Evolutionary conservation across 2,888 invertebrate genomes (phyloP).

Genomic region (Meganola albula): DNA sequence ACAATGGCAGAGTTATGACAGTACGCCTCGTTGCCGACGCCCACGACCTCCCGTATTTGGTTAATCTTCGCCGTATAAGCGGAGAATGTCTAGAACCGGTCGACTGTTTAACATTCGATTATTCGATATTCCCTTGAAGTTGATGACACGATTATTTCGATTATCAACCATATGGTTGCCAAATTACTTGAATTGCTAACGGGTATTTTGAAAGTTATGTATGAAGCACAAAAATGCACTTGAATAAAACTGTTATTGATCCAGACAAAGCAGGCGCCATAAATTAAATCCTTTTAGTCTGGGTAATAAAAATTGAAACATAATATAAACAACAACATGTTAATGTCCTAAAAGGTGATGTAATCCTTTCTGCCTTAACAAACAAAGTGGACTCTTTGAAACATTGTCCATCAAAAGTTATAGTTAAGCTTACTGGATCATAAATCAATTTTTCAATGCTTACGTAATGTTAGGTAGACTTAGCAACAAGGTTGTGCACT

Average conservation of each 20-base stretch:
- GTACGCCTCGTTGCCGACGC: conserved; percentile 48
- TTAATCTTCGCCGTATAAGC: conserved; percentile 64
- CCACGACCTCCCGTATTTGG: conserved; percentile 56
- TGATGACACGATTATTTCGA: conserved; percentile 31
- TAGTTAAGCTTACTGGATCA: conserved; percentile 14
- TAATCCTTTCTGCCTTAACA: too few species aligned
- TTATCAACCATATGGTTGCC: conserved; percentile 44
- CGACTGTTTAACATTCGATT: conserved; percentile 52
- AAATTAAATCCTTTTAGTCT: too few species aligned
- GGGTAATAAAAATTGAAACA: too few species aligned
- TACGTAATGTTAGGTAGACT: conserved; percentile 36
- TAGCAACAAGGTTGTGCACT: conserved; percentile 37
- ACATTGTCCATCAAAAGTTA: too few species aligned
- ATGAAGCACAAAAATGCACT: too few species aligned
- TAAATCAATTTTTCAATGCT: conserved; percentile 24
- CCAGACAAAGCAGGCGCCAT: too few species aligned
- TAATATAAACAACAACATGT: too few species aligned
- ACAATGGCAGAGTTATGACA: conserved; percentile 52
- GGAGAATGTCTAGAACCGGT: conserved; percentile 53
- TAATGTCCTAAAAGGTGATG: too few species aligned
- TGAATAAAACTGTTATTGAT: too few species aligned
- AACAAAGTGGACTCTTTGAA: too few species aligned
- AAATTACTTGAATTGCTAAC: conserved; percentile 17
- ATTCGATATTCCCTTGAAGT: conserved; percentile 47
- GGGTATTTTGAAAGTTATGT: too few species aligned